Evolutionary conservation across 2,888 invertebrate species (phyloP).

Genomic region (Phyto melanocephala): DNA sequence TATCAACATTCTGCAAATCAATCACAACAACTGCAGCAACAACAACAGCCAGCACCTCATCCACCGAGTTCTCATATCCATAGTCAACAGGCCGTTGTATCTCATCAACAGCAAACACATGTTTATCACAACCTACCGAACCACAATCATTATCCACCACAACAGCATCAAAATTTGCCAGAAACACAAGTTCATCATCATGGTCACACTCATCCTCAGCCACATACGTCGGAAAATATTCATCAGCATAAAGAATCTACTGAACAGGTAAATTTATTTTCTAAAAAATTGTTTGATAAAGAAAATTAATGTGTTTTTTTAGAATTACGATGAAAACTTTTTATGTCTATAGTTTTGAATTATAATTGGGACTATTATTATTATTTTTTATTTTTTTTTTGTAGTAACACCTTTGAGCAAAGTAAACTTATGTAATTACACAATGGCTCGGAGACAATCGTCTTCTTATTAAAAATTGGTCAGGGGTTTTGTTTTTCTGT

Average conservation of each 20-base stretch:
- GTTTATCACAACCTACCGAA: conserved; percentile 54
- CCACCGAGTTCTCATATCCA: conserved; percentile 24
- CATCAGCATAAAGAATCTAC: conserved; percentile 35
- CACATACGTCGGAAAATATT: conserved; percentile 20
- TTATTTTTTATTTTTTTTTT: no score
- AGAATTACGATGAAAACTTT: no score
- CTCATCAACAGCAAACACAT: conserved; percentile 32
- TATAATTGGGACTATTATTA: no score
- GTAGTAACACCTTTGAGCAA: no score
- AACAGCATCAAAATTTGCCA: conserved; percentile 42
- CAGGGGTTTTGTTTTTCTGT: no score
- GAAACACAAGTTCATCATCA: conserved; percentile 49
- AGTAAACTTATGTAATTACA: no score
- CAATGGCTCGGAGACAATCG: no score
- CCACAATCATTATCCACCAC: conserved; percentile 40
- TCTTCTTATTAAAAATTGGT: no score
- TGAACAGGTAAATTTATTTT: conserved; percentile 28
- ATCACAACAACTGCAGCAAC: conserved; percentile 40
- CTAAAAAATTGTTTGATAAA: neutral
- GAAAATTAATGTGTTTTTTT: neutral
- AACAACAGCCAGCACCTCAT: conserved; percentile 37
- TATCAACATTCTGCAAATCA: conserved; percentile 51
- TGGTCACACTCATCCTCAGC: conserved; percentile 30
- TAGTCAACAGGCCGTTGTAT: conserved; percentile 35
- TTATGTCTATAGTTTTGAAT: no score